phyloP scores from a whole-genome alignment of 2,113 vertebrate genomes.

The Xerus inauris region DNA sequence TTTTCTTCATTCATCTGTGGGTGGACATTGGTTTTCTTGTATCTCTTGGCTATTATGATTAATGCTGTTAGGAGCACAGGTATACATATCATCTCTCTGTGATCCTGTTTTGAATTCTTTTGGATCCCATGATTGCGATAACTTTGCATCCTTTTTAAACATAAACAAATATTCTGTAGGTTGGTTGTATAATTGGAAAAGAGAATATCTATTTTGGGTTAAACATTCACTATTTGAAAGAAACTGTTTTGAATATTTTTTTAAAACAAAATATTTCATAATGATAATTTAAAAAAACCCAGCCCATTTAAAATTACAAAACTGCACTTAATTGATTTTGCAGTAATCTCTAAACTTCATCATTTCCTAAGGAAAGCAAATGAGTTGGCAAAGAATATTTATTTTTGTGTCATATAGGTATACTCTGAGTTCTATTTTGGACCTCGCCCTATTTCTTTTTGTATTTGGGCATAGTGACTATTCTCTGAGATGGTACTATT shows the following conservation, averaged over 20 bases:
- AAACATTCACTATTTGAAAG: slow-evolving; percentile 43
- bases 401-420: background rate
- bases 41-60: background rate
- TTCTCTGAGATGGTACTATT: background rate
- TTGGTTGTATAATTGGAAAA: slow-evolving; percentile 8
- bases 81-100: background rate
- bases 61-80: background rate
- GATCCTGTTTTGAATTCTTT: slow-evolving; percentile 5
- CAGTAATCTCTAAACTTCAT: background rate
- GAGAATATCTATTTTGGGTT: slow-evolving; percentile 18
- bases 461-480: background rate
- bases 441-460: background rate
- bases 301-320: slow-evolving; percentile 41
- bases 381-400: slow-evolving; percentile 27
- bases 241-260: background rate
- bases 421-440: background rate
- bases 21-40: background rate
- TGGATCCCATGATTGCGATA: background rate
- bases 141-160: background rate
- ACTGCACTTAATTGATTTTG: slow-evolving; percentile 11
- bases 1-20: background rate
- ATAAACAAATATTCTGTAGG: background rate
- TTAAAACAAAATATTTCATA: slow-evolving; percentile 31
- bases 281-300: background rate
- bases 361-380: slow-evolving; percentile 33